Evolutionary conservation across 2,113 vertebrate genomes (phyloP), one percentile per base, ranked within the genome.

Genomic region (Salvelinus alpinus): DNA sequence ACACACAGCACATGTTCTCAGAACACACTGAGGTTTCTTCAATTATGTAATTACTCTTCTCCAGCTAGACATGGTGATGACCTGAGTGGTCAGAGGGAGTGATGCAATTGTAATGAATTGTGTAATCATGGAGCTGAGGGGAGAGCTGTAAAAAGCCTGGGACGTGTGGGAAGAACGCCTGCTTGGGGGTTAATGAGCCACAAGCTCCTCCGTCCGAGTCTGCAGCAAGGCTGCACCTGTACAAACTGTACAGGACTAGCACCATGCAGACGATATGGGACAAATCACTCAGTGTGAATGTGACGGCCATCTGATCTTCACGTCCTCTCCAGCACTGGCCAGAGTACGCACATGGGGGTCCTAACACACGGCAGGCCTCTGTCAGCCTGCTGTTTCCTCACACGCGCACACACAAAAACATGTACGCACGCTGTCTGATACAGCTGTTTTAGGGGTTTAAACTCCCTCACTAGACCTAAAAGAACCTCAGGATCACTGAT

Each of bases 211-310:
- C 31, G 16, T 18, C 66, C 8, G 14, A 27, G 29, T 34, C 76
- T 71, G 72, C 67, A 73, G 27, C 67, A 64, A 69, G 24, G 31
- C 60, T 78, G 80, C 85, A 84, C 82, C 85, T 86, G 85, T 79
- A 84, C 80, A 86, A 86, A 86, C 85, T 44, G 38, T 44, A 84
- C 20, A 76, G 72, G 59, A 31, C 70, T 69, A 77, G 74, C 78
- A 82, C 38, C 73, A 74, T 57, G 75, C 80, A 76, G 72, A 75
- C 51, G 72, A 82, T 31, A 73, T 64, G 38, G 77, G 79, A 76
- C 77, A 84, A 38, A 66, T 69, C 81, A 51, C 73, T 73, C 22
- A 64, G 74, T 72, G 71, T 60, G 70, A 73, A 34, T 64, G 66
- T 73, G 73, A 81, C 70, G 72, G 75, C 60, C 77, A 69, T 44